Evolutionary conservation across 2,888 invertebrate species (phyloP).

Genomic region (Noctua fimbriata): DNA sequence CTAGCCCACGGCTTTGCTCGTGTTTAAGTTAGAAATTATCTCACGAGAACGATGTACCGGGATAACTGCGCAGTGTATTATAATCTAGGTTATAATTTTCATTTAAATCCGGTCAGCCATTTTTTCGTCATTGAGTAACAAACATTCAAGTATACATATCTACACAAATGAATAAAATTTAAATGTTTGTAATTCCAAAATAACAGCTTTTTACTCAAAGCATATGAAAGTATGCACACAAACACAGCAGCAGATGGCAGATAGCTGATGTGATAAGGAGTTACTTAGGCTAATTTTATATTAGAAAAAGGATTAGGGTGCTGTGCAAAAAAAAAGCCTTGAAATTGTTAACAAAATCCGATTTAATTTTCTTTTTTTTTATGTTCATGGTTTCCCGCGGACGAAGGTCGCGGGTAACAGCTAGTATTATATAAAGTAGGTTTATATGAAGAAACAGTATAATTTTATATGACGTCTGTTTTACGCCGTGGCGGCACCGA

Average conservation of each 20-base stretch:
- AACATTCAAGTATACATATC: background rate
- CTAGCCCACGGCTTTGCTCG: background rate
- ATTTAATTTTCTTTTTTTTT: no score
- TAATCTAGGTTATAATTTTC: background rate
- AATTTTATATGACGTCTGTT: conserved; percentile 17
- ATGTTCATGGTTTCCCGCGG: no score
- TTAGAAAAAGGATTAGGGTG: no score
- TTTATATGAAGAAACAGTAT: background rate
- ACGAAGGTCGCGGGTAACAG: background rate
- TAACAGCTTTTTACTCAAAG: no score
- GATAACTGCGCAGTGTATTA: background rate
- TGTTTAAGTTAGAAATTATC: background rate
- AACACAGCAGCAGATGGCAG: no score
- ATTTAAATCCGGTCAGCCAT: background rate
- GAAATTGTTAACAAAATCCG: no score
- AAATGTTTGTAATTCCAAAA: no score
- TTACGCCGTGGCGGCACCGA: conserved; percentile 29
- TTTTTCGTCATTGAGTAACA: background rate
- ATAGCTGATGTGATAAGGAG: no score
- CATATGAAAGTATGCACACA: no score
- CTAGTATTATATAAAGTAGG: background rate
- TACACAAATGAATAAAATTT: no score
- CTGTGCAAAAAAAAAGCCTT: no score
- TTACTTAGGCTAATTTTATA: no score
- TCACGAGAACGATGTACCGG: background rate